Conservation (phyloP, 1,140 invertebrate species). For the Saccostrea glomerata region DNA sequence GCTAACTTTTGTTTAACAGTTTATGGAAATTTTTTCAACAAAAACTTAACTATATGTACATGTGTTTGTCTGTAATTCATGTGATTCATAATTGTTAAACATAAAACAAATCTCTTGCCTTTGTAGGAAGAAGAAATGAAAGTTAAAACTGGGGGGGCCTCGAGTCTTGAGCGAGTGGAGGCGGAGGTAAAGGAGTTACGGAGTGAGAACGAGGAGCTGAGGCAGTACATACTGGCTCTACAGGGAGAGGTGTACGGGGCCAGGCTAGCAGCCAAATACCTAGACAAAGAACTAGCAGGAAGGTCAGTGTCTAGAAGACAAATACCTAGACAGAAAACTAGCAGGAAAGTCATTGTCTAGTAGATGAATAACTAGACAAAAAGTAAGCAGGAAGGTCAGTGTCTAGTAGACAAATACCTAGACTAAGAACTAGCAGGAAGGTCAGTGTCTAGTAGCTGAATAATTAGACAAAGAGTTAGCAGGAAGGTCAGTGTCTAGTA, state of each 20-base stretch:
- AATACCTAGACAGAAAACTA: too few relatives aligned
- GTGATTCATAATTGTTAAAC: not conserved
- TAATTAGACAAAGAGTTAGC: not conserved
- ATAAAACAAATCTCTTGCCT: not conserved
- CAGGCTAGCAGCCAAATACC: slow-evolving; percentile 89
- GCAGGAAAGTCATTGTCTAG: too few relatives aligned
- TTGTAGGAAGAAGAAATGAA: slow-evolving; percentile 80
- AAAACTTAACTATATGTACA: too few relatives aligned
- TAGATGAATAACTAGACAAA: too few relatives aligned
- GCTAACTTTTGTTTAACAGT: too few relatives aligned
- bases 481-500: not conserved
- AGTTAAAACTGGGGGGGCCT: slow-evolving; percentile 75
- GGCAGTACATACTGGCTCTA: slow-evolving; percentile 85
- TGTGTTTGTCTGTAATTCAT: too few relatives aligned
- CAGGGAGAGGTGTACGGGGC: slow-evolving; percentile 91
- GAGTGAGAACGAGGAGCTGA: slow-evolving; percentile 86
- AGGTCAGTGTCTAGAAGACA: slow-evolving; percentile 76
- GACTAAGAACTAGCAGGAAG: not conserved
- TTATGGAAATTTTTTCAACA: too few relatives aligned
- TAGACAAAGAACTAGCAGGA: slow-evolving; percentile 92
- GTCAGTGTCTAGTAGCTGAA: not conserved
- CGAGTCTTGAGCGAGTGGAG: slow-evolving; percentile 79
- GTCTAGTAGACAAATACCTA: not conserved
- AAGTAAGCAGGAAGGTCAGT: not conserved
- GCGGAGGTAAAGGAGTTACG: slow-evolving; percentile 85